Conservation (phyloP, 2,888 invertebrate genomes). For the Philereme vetulata region DNA sequence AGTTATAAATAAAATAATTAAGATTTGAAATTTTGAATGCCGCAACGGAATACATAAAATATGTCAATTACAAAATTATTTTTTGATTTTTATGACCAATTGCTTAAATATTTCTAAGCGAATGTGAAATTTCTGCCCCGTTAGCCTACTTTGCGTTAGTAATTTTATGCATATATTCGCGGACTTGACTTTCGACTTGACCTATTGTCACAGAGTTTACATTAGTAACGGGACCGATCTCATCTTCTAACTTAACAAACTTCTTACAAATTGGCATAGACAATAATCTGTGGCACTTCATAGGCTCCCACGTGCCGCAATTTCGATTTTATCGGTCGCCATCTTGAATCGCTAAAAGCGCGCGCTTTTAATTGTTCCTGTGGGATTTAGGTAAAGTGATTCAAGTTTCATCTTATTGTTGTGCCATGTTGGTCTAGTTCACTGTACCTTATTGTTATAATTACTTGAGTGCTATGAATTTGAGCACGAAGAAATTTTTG, state of each 20-base stretch:
- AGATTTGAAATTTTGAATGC: slow-evolving; percentile 21
- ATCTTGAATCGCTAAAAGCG: slow-evolving; percentile 51
- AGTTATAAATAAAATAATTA: slow-evolving; percentile 29
- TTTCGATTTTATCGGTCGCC: slow-evolving; percentile 47
- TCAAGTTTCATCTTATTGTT: slow-evolving; percentile 60
- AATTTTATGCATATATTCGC: slow-evolving; percentile 52
- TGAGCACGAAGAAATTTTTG: slow-evolving; percentile 37
- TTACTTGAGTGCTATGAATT: slow-evolving; percentile 36
- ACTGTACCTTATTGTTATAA: slow-evolving; percentile 50
- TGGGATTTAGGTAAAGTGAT: slow-evolving; percentile 58
- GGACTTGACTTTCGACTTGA: slow-evolving; percentile 51
- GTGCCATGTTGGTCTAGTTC: slow-evolving; percentile 50
- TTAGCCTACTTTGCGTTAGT: slow-evolving; percentile 54
- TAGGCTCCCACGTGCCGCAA: slow-evolving; percentile 55
- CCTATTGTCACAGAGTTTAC: slow-evolving; percentile 61
- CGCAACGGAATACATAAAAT: slow-evolving; percentile 28
- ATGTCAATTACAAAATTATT: slow-evolving; percentile 30
- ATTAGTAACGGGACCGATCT: slow-evolving; percentile 61
- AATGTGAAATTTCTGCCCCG: slow-evolving; percentile 45
- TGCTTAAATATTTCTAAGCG: slow-evolving; percentile 40
- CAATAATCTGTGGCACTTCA: slow-evolving; percentile 39
- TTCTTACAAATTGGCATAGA: slow-evolving; percentile 64
- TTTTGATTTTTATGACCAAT: slow-evolving; percentile 31
- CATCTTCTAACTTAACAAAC: slow-evolving; percentile 51
- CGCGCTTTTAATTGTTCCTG: slow-evolving; percentile 53